phyloP scores from a whole-genome alignment of 1,140 invertebrate genomes.

The Drosophila santomea region DNA sequence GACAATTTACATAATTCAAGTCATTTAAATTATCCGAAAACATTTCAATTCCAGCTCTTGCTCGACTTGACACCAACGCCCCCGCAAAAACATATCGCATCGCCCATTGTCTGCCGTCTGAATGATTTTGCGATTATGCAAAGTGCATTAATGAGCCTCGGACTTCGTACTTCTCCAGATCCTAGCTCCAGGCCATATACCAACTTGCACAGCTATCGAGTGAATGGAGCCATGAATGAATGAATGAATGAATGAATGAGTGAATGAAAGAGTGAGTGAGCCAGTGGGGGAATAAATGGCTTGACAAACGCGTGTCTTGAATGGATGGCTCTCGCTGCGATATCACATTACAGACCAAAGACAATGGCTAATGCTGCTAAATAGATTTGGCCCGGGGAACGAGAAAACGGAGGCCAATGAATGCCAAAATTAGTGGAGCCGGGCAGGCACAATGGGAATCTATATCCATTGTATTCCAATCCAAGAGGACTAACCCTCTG shows the following conservation, averaged over 20 bases:
- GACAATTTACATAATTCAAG: constrained; percentile 85
- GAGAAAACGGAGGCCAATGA: constrained; percentile 17
- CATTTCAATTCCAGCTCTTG: constrained; percentile 71
- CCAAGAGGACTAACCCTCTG: not conserved
- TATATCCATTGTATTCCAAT: not conserved
- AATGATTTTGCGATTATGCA: constrained; percentile 82
- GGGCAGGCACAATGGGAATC: constrained; percentile 13
- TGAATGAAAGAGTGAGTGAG: constrained; percentile 49
- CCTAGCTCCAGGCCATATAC: constrained; percentile 36
- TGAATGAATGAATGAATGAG: not conserved
- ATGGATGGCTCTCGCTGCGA: constrained; percentile 48
- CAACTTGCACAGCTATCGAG: not conserved
- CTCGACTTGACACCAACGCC: constrained; percentile 38
- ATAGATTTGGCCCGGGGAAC: constrained; percentile 21
- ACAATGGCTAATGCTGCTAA: constrained; percentile 56
- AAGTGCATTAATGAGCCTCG: constrained; percentile 80
- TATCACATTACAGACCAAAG: constrained; percentile 69
- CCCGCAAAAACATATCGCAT: constrained; percentile 18
- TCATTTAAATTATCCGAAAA: constrained; percentile 83
- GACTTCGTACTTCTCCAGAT: constrained; percentile 27
- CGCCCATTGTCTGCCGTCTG: constrained; percentile 56
- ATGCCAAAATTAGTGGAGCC: constrained; percentile 35
- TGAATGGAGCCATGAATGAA: constrained; percentile 13
- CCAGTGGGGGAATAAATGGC: constrained; percentile 33
- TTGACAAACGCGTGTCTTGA: constrained; percentile 38